Base-by-base conservation (phyloP, 2,797 vertebrate species). In the Sciurus carolinensis region DNA sequence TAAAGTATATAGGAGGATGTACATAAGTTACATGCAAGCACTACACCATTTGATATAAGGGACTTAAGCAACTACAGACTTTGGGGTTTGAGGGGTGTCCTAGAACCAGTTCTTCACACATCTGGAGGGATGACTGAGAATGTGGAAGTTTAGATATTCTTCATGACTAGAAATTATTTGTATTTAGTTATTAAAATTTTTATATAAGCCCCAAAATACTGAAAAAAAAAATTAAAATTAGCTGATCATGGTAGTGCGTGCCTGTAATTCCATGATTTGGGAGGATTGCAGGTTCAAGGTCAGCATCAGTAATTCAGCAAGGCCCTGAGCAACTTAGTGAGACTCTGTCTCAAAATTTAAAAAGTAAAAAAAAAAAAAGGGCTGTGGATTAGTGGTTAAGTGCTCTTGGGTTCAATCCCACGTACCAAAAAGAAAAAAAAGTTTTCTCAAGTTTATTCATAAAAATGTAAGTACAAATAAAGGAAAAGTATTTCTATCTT, bases 401-500 rank as follows among this genome's bases (percentile, higher is more conserved):
- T 67, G 50, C 28, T 50, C 66, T 33, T 90, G 28, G 66, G 28
- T 71, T 90, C 54, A 80, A 71, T 71, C 62, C 52, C 36, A 36
- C 36, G 39, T 13, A 80, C 52, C 8, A 50, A 69, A 69, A 80
- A 90, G 14, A 15, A 52, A 52, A 52, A 52, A 52, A 71, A 36
- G 36, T 36, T 80, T 22, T 69, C 20, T 90, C n/a, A 88, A 95
- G 4, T 6, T 92, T 86, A 95, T 89, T 97, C 79, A 93, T 52
- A 84, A 85, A 97, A 91, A 90, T 39, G 59, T 64, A 79, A 73
- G 11, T 52, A 79, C 42, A 79, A 88, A 72, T 72, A 97, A 85
- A 86, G n/a, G 14, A 87, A 90, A 91, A 95, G 36, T 9, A 1
- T 87, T 83, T 95, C 20, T 73, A 20, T 81, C 14, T 30, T 59